Percentiles rank a stretch among this genome's conserved stretches.
These are phyloP conservation scores for Liopterus haemorrhoidalis DNA, from an alignment of 2,888 invertebrate species.

Conservation along the genomic window DNA sequence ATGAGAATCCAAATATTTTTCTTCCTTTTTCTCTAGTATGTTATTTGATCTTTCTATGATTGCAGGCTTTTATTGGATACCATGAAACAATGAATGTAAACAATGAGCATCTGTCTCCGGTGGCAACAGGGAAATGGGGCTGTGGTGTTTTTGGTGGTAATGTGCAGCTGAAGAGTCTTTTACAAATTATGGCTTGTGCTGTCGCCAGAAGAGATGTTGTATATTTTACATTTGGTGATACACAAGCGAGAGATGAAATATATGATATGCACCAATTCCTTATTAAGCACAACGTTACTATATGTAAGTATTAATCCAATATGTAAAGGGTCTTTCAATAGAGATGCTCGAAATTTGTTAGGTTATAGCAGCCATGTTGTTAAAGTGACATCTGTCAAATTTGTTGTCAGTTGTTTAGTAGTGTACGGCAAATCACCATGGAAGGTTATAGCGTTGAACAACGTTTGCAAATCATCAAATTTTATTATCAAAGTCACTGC, in stretches of 20 bases:
- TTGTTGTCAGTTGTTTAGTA: too few species aligned
- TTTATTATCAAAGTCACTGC: too few species aligned
- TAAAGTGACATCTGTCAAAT: too few species aligned
- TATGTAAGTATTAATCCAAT: slow-evolving; percentile 55
- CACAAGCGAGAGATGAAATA: slow-evolving; percentile 58
- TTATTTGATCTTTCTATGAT: too few species aligned
- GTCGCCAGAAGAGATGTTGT: slow-evolving; percentile 60
- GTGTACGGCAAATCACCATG: too few species aligned
- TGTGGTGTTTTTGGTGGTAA: slow-evolving; percentile 84
- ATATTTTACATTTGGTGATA: slow-evolving; percentile 79
- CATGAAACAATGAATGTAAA: slow-evolving; percentile 37
- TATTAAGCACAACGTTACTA: slow-evolving; percentile 52
- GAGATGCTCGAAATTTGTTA: too few species aligned
- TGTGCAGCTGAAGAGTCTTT: slow-evolving; percentile 62
- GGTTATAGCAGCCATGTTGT: too few species aligned
- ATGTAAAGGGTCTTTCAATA: too few species aligned
- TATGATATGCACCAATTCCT: slow-evolving; percentile 56
- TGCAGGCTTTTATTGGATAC: slow-evolving; percentile 65
- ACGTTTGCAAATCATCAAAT: too few species aligned
- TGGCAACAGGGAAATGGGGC: slow-evolving; percentile 94
- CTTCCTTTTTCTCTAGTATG: too few species aligned
- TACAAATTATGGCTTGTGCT: slow-evolving; percentile 70
- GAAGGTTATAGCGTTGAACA: too few species aligned
- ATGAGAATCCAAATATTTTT: too few species aligned
- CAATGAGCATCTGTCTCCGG: slow-evolving; percentile 49